Base-by-base conservation (phyloP, 64 coral and sea anemone genomes). In the Orbicella faveolata region DNA sequence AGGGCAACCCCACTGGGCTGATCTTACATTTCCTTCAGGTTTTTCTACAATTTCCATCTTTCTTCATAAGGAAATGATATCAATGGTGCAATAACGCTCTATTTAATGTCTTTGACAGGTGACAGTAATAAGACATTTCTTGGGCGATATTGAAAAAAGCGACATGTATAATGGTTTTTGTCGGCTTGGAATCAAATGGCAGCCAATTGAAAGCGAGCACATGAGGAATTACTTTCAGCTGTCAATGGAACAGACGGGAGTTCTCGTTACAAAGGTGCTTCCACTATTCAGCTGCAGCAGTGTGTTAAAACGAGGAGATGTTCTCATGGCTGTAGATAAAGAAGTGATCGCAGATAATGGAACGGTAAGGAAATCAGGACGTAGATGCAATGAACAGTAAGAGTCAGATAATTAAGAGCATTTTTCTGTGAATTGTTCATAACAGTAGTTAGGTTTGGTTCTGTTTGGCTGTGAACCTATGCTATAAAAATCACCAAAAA, bases 141-240 rank as follows among this genome's bases (percentile, higher is more conserved):
- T 97, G 87, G 95, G 90, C 54, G 95, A 97, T 53, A 97, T 97
- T 83, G 84, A 91, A 64, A 94, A 92, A 75, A 97, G 90, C 63
- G 52, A 87, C 26, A 88, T 69, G 25, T 97, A 97, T 30, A 90
- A 94, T 79, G 95, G 95, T 6, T 97, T 97, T 79, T 97, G 95
- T 64, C 87, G 92, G 20, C 92, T 97, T 21, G 95, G 95, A 16
- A 94, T 97, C 88, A 97, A 97, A 82, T 97, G 95, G 95, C 95
- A 97, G 85, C 92, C 95, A 36, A 97, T 97, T 67, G 95, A 97
- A 52, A 97, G 95, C n/a, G 95, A 97, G 36, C 95, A 97, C 78
- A 97, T 97, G 95, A 51, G 95, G 12, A 88, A 74, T 4, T 97
- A 97, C 76, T 97, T 97, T 41, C 90, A 97, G 89, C 69, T 97